Percentiles rank a stretch among this genome's conserved stretches.
These are phyloP conservation scores for Deroptyus accipitrinus DNA, from an alignment of 2,113 vertebrate genomes.

Conservation along the genomic window DNA sequence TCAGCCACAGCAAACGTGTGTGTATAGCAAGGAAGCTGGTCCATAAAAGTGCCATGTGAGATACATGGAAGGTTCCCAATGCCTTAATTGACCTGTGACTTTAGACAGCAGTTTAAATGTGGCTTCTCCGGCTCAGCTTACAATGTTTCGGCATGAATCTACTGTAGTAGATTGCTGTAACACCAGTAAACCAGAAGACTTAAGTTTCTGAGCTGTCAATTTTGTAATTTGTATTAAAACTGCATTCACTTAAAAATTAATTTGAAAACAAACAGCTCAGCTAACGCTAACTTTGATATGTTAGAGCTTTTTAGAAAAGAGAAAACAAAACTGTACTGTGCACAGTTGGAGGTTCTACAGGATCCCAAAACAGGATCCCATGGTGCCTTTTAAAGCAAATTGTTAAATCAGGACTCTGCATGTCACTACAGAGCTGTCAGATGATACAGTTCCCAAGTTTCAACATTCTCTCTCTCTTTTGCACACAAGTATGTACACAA, in stretches of 20 bases:
- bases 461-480: slow-evolving; percentile 22
- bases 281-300: background rate
- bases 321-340: background rate
- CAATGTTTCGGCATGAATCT: background rate
- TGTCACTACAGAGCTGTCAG: slow-evolving; percentile 28
- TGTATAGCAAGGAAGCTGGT: background rate
- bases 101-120: background rate
- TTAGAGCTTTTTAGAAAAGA: background rate
- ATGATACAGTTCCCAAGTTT: background rate
- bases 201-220: background rate
- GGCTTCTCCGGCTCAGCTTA: background rate
- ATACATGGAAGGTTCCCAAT: background rate
- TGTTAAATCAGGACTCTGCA: background rate
- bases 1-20: background rate
- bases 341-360: background rate
- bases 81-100: background rate
- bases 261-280: background rate
- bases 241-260: background rate
- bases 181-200: background rate
- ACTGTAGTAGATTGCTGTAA: background rate
- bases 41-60: background rate
- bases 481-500: slow-evolving; percentile 22
- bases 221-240: background rate
- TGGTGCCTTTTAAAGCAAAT: background rate
- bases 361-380: background rate